Evolutionary conservation across 2,113 vertebrate species (phyloP).

Genomic region (Theristicus caerulescens): DNA sequence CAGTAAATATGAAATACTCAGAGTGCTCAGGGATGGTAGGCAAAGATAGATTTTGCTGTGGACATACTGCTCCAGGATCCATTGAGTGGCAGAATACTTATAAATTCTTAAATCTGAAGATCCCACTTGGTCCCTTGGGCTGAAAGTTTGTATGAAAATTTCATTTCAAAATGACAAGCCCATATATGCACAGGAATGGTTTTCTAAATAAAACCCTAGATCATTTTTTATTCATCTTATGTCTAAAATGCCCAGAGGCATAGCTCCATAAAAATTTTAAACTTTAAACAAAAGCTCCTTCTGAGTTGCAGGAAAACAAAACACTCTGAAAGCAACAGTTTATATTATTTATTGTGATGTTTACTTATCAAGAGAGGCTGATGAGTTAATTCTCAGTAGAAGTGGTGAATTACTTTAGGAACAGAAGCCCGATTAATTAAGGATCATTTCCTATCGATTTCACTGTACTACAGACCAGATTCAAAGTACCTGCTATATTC

Average conservation of each 20-base stretch:
- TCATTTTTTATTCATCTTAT: slow-evolving; percentile 51
- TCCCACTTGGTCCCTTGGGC: not conserved
- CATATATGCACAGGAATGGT: not conserved
- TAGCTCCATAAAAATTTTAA: slow-evolving; percentile 42
- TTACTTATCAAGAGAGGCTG: slow-evolving; percentile 15
- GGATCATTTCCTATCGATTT: slow-evolving; percentile 42
- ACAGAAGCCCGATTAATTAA: slow-evolving; percentile 44
- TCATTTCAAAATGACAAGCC: slow-evolving; percentile 37
- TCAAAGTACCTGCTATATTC: not conserved
- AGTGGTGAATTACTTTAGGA: slow-evolving; percentile 40
- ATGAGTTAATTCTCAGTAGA: slow-evolving; percentile 47
- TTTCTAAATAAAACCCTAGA: slow-evolving; percentile 41
- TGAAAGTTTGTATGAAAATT: slow-evolving; percentile 24
- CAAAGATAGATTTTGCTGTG: not conserved
- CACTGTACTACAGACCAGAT: not conserved
- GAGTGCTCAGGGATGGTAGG: not conserved
- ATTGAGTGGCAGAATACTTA: slow-evolving; percentile 4
- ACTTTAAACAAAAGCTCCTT: slow-evolving; percentile 48
- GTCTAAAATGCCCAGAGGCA: slow-evolving; percentile 39
- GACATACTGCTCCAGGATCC: not conserved
- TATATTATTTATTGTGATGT: slow-evolving; percentile 40
- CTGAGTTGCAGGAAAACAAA: slow-evolving; percentile 30
- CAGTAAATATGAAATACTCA: not conserved
- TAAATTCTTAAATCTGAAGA: slow-evolving; percentile 41
- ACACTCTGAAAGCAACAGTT: slow-evolving; percentile 32